phyloP scores from a whole-genome alignment of 2,113 vertebrate species.

The Odontesthes bonariensis region DNA sequence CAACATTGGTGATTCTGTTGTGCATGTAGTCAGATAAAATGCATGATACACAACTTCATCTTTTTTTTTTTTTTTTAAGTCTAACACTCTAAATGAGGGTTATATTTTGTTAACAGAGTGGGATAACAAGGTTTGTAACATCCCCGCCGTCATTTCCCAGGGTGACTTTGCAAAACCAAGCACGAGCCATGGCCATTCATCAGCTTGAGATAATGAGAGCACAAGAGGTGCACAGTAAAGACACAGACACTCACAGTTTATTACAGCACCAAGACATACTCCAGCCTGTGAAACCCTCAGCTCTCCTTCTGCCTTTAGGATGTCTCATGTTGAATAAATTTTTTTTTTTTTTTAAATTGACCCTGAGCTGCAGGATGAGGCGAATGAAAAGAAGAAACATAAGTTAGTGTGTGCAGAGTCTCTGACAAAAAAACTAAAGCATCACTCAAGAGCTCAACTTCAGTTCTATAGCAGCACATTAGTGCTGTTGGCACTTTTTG shows the following conservation, averaged over 20 bases:
- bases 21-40: conserved; percentile 61
- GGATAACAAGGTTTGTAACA: conserved; percentile 65
- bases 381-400: conserved; percentile 31
- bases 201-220: conserved; percentile 83
- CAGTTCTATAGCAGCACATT: neutral
- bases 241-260: conserved; percentile 74
- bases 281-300: conserved; percentile 52
- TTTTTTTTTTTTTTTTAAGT: conserved; percentile 24
- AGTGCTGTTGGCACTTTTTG: conserved; percentile 11
- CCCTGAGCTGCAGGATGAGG: conserved; percentile 29
- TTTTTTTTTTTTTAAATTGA: conserved; percentile 25
- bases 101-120: conserved; percentile 42
- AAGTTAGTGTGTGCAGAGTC: conserved; percentile 13
- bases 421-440: conserved; percentile 14
- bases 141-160: conserved; percentile 71
- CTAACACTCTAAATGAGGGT: conserved; percentile 37
- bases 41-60: conserved; percentile 65
- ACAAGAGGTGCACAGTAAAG: conserved; percentile 64
- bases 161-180: conserved; percentile 79
- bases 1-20: conserved; percentile 10
- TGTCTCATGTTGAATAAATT: conserved; percentile 54
- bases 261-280: conserved; percentile 68
- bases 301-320: conserved; percentile 47
- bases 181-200: conserved; percentile 75
- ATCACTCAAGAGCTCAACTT: conserved; percentile 24